Base-by-base conservation (phyloP, 2,888 invertebrate species). In the Oxyteleia sp. region DNA sequence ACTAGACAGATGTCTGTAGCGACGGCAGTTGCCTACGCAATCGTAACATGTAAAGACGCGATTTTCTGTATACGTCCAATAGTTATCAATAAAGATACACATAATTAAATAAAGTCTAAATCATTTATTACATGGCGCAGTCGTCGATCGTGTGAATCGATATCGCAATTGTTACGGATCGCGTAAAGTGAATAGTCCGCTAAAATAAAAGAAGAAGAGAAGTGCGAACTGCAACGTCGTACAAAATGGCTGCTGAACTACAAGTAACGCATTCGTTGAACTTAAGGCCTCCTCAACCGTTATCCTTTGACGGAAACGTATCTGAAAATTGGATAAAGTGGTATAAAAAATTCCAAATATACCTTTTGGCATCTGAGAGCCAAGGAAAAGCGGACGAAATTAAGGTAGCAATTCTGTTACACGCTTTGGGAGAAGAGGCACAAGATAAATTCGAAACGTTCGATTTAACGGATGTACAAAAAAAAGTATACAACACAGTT, bases 371-470 rank as follows among this genome's bases (percentile, higher is more conserved):
- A 1, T 84, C 85, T 20, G 87, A 86, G 59, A 16, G 84, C 4
- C 29, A 74, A 0, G 64, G 71, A 35, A 88, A 85, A 53, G 35
- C 64, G 0, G 74, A 72, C 4, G 79, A 75, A 55, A 74, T 81
- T 11, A 86, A 87, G 71, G 79, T 87, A 0, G 86, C 84, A 41
- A 81, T 88, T 59, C 86, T 88, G 20, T 57, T 88, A 16, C 87
- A 88, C 53, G 64, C 85, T 0, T 82, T 88, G 32, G 87, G 87
- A n/a, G 66, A 86, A 3, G 87, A 86, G 41, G 87, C 86, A 0
- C 20, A 85, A 1, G 87, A 89, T 49, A 82, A 85, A 29, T 88
- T 38, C 41, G 85, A 88, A 8, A 88, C 84, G n/a, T 86, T 88
- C 26, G 80, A 47, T 5, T 66, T 88, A n/a, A 71, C 69, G 4